Percentiles rank a stretch among this genome's conserved stretches.
These are phyloP conservation scores for Ceraclea dissimilis DNA, from an alignment of 2,888 invertebrate genomes.

Conservation along the genomic window DNA sequence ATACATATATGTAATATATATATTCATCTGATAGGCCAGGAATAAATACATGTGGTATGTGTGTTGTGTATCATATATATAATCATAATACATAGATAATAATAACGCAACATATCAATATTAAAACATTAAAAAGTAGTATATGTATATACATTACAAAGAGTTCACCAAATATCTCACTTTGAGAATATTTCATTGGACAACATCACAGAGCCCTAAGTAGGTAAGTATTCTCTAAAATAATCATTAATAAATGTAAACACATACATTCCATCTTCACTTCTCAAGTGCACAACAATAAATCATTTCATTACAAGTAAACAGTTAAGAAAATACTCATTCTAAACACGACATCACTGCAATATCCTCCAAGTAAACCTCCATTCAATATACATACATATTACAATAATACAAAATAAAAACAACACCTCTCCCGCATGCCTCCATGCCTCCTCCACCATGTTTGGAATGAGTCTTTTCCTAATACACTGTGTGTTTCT, in stretches of 20 bases:
- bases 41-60: neutral
- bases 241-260: neutral
- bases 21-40: neutral
- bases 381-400: too few relatives aligned
- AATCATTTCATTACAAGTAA: too few relatives aligned
- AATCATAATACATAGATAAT: neutral
- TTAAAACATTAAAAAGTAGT: neutral
- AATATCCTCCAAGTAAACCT: too few relatives aligned
- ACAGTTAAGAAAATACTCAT: too few relatives aligned
- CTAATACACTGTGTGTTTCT: too few relatives aligned
- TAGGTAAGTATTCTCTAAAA: neutral
- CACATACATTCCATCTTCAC: too few relatives aligned
- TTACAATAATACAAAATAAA: too few relatives aligned
- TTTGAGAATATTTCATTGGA: neutral
- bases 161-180: neutral
- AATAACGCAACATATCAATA: neutral
- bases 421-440: too few relatives aligned
- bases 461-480: too few relatives aligned
- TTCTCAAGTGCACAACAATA: too few relatives aligned
- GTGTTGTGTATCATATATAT: neutral
- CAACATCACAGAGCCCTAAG: neutral
- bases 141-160: neutral
- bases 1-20: neutral
- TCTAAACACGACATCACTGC: too few relatives aligned
- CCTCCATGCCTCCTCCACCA: too few relatives aligned